Conservation (phyloP, 2,113 vertebrate genomes). For the Nothocercus julius region DNA sequence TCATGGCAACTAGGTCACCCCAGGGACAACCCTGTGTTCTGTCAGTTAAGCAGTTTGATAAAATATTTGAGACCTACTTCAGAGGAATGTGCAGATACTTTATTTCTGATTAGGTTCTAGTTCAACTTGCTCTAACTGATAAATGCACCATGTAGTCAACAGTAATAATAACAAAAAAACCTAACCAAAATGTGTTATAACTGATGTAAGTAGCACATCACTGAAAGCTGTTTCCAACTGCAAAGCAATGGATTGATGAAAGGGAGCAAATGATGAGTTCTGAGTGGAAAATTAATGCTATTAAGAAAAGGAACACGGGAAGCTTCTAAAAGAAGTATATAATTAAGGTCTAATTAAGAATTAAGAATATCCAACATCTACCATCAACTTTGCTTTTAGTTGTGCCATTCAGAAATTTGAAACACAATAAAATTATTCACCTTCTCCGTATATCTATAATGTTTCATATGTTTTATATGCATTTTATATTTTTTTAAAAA, state of each 20-base stretch:
- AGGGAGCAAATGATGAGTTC: background rate
- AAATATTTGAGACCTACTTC: background rate
- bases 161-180: background rate
- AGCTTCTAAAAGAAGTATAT: background rate
- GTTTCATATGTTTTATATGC: background rate
- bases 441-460: background rate
- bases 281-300: background rate
- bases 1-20: background rate
- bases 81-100: background rate
- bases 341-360: background rate
- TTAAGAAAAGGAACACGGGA: background rate
- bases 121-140: background rate
- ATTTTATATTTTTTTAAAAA: background rate
- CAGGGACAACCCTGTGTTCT: background rate
- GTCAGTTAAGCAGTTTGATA: background rate
- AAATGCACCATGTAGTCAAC: background rate
- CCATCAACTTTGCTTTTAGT: background rate
- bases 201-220: background rate
- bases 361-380: background rate
- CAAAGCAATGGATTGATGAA: background rate
- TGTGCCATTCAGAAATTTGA: background rate
- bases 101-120: background rate
- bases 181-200: background rate
- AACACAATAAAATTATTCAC: background rate
- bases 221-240: background rate